A percentile compares a stretch with the other conserved stretches of the same genome.
Evolutionary conservation across 2,797 vertebrate species (phyloP).

Genomic region (Masticophis lateralis): DNA sequence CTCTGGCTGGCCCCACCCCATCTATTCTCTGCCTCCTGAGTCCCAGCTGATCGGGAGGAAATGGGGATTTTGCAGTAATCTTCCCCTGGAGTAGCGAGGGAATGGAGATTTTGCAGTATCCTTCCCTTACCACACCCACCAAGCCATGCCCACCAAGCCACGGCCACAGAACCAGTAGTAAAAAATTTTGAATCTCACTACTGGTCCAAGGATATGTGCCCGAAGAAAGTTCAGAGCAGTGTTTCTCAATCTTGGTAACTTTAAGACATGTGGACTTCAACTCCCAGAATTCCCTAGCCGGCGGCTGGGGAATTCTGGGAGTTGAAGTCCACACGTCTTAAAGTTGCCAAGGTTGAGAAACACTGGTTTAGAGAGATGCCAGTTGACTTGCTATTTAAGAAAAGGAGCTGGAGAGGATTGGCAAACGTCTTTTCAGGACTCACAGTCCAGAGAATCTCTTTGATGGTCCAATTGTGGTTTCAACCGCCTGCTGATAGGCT

Average conservation of each 20-base stretch:
- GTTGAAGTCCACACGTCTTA: not conserved
- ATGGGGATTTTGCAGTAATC: too few species aligned
- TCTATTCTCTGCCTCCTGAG: too few species aligned
- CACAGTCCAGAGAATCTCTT: constrained; percentile 66
- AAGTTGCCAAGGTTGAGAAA: not conserved
- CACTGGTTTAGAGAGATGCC: not conserved
- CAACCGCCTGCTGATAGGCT: constrained; percentile 65
- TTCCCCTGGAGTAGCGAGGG: too few species aligned
- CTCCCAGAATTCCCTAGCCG: not conserved
- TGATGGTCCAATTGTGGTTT: constrained; percentile 32
- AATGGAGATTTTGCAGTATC: too few species aligned
- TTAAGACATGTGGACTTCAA: not conserved
- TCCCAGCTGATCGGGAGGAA: too few species aligned
- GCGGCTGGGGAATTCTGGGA: too few species aligned
- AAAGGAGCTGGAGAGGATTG: not conserved
- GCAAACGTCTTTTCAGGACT: constrained; percentile 48
- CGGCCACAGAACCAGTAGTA: too few species aligned
- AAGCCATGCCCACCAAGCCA: too few species aligned
- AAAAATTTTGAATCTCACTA: too few species aligned
- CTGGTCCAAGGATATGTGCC: not conserved
- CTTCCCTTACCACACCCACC: too few species aligned
- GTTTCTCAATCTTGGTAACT: not conserved
- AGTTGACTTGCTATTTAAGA: not conserved
- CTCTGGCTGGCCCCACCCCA: too few species aligned
- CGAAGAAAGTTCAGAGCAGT: not conserved